Base-by-base conservation (phyloP, 1,140 invertebrate species). In the Coptotermes formosanus region DNA sequence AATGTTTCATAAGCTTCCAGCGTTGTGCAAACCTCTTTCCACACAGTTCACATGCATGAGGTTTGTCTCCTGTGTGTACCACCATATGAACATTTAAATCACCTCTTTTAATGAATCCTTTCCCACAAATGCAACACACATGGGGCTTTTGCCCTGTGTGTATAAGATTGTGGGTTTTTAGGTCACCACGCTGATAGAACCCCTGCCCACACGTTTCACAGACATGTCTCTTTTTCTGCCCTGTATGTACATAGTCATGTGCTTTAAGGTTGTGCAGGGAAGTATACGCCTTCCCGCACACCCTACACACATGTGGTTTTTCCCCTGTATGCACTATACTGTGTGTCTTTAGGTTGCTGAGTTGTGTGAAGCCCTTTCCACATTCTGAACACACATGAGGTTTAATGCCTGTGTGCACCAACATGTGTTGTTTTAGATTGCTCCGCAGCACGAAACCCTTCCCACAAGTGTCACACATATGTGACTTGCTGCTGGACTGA, bases 131-230 rank as follows among this genome's bases (percentile, higher is more conserved):
- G 82, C 92, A 92, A 88, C 93, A 93, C 16, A 92, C 90, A 86
- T 93, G 93, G 8, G 92, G 92, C 86, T 92, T 93, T 88, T 93
- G 92, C 14, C 92, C 92, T 3, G 92, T 92, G 87, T 93, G 92
- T 11, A 92, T 93, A 44, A 92, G 91, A 86, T 92, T 93, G 87
- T 93, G 93, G 86, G 93, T 92, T 88, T 89, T 91, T 89, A 89
- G 90, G 55, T 95, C 94, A 82, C 92, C 93, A 4, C 92, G 91
- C 84, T 94, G 91, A 69, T 94, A 94, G 88, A 94, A 95, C 0
- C 94, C 94, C 88, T 93, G 94, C 3, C 93, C 93, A 86, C 94
- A 95, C 2, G 92, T 92, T 64, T 92, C 92, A 86, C 94, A 95
- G 3, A 92, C 90, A 87, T 92, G 83, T 25, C 43, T 84, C 83